Evolutionary conservation across 2,797 vertebrate genomes (phyloP).

Genomic region (Tiaroga cobitis): DNA sequence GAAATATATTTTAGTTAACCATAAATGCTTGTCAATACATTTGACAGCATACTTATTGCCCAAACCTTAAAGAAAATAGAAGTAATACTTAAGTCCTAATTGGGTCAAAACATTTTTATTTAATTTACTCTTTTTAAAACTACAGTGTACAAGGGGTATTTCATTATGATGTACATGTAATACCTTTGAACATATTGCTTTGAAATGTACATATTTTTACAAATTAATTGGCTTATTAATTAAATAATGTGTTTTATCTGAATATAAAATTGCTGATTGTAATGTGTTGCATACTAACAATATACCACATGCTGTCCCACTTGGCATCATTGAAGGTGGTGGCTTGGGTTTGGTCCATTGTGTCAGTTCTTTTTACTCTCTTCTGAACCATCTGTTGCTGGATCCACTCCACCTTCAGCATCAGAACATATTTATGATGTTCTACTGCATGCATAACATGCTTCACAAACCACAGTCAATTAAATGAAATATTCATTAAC

Average conservation of each 20-base stretch:
- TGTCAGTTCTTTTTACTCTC: constrained; percentile 85
- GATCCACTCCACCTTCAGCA: constrained; percentile 91
- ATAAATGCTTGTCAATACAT: background rate
- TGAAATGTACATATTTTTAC: background rate
- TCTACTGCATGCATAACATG: background rate
- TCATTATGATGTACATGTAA: background rate
- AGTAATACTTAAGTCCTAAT: too few relatives aligned
- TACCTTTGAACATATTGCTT: background rate
- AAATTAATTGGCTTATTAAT: background rate
- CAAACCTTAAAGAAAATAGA: too few relatives aligned
- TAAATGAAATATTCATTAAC: constrained; percentile 43
- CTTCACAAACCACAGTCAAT: constrained; percentile 10
- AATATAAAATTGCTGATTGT: background rate
- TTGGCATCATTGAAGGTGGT: constrained; percentile 83
- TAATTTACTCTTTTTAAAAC: background rate
- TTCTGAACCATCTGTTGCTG: constrained; percentile 90
- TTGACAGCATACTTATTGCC: background rate
- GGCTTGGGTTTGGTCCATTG: constrained; percentile 70
- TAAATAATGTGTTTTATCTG: background rate
- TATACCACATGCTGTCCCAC: constrained; percentile 91
- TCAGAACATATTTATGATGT: constrained; percentile 23
- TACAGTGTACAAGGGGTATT: background rate
- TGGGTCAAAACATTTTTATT: background rate
- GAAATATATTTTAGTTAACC: background rate
- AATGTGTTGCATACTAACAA: constrained; percentile 79